Conservation (phyloP, 1,140 invertebrate species). For the Paralvinella palmiformis region DNA sequence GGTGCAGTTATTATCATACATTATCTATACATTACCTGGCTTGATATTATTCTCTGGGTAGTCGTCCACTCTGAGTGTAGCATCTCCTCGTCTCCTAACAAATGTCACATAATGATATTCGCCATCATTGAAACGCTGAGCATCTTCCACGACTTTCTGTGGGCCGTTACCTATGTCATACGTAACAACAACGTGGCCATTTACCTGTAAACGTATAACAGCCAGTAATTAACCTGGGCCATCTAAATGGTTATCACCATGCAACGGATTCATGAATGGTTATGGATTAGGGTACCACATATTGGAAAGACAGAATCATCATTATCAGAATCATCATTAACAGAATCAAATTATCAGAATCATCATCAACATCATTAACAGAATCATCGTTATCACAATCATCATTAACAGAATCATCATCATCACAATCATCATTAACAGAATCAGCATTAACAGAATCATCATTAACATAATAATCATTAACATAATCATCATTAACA, state of each 20-base stretch:
- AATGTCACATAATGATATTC: conserved; percentile 40
- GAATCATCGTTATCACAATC: too few species aligned
- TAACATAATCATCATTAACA: too few species aligned
- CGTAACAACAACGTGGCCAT: conserved; percentile 31
- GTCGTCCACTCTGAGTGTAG: conserved; percentile 31
- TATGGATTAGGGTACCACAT: background rate
- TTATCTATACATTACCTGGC: too few species aligned
- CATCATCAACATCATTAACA: too few species aligned
- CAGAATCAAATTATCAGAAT: too few species aligned
- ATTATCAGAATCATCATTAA: too few species aligned
- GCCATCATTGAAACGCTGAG: conserved; percentile 32
- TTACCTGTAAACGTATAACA: conserved; percentile 25
- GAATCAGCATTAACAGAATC: too few species aligned
- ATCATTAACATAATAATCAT: too few species aligned
- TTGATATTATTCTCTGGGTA: background rate
- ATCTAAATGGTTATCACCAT: background rate
- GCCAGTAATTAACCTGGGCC: background rate
- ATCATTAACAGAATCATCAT: too few species aligned
- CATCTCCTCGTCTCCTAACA: conserved; percentile 27
- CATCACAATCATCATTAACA: too few species aligned
- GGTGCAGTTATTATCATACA: too few species aligned
- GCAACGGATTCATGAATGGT: too few species aligned
- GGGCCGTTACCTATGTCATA: conserved; percentile 31
- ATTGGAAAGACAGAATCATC: background rate
- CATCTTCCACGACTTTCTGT: conserved; percentile 18